Percentiles rank a stretch among this genome's conserved stretches.
Evolutionary conservation across 2,888 invertebrate species (phyloP).

Genomic region (Meganola albula): DNA sequence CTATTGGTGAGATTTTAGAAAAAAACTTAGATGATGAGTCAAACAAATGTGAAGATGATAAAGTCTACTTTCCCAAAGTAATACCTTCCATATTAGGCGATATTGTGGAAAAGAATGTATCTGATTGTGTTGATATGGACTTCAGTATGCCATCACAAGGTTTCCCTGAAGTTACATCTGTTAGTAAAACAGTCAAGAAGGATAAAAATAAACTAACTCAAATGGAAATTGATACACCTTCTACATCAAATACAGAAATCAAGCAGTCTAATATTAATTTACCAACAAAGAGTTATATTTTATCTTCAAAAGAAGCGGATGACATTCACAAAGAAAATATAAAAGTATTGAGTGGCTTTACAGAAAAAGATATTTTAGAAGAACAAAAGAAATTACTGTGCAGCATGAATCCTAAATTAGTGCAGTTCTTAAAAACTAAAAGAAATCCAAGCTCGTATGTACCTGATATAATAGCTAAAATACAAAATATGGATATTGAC

Average conservation of each 20-base stretch:
- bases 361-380: slow-evolving; percentile 83
- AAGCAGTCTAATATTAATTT: slow-evolving; percentile 31
- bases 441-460: slow-evolving; percentile 17
- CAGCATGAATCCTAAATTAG: slow-evolving; percentile 80
- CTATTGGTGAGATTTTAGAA: slow-evolving; percentile 54
- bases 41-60: slow-evolving; percentile 46
- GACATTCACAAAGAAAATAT: slow-evolving; percentile 87
- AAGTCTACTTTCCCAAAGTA: slow-evolving; percentile 68
- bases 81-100: slow-evolving; percentile 65
- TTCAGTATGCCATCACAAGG: slow-evolving; percentile 55
- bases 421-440: slow-evolving; percentile 80
- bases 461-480: slow-evolving; percentile 4
- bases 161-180: slow-evolving; percentile 70
- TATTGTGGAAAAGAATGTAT: slow-evolving; percentile 74
- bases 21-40: slow-evolving; percentile 37
- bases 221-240: slow-evolving; percentile 48
- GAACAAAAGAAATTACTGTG: slow-evolving; percentile 83
- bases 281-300: slow-evolving; percentile 61
- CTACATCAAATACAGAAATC: slow-evolving; percentile 14
- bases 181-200: slow-evolving; percentile 38
- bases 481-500: slow-evolving; percentile 46
- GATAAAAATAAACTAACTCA: slow-evolving; percentile 11
- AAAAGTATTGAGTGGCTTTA: slow-evolving; percentile 81
- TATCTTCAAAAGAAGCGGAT: slow-evolving; percentile 66
- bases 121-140: slow-evolving; percentile 30